A percentile compares a stretch with the other conserved stretches of the same genome.
Evolutionary conservation across 2,797 vertebrate species (phyloP).

Genomic region (Parambassis ranga): DNA sequence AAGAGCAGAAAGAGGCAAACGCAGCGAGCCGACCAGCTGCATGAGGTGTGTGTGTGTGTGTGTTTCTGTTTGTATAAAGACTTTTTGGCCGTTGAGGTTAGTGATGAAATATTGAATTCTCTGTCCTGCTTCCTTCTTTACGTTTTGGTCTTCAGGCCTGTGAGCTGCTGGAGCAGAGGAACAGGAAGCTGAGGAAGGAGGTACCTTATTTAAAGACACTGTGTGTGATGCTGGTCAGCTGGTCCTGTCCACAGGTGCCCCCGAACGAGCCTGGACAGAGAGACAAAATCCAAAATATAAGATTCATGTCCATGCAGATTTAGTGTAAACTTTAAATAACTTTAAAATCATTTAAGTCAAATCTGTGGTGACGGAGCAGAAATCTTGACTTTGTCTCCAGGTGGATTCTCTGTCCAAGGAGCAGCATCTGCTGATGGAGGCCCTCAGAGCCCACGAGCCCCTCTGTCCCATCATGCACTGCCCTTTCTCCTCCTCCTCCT

Average conservation of each 20-base stretch:
- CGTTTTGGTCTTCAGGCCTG: conserved; percentile 88
- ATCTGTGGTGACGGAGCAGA: neutral
- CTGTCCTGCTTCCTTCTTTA: neutral
- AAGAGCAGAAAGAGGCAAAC: conserved; percentile 92
- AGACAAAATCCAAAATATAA: too few species aligned
- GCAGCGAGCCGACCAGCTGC: conserved; percentile 90
- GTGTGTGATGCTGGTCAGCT: neutral
- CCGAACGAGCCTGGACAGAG: too few species aligned
- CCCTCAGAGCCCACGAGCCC: conserved; percentile 86
- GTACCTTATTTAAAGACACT: conserved; percentile 47
- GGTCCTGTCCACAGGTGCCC: too few species aligned
- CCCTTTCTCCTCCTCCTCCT: conserved; percentile 66
- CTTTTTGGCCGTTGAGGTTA: too few species aligned
- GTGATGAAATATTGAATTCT: neutral
- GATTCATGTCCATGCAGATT: too few species aligned
- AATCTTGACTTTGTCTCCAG: conserved; percentile 50
- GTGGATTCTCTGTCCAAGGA: conserved; percentile 85
- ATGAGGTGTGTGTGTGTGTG: conserved; percentile 66
- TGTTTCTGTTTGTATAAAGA: too few species aligned
- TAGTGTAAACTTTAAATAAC: too few species aligned
- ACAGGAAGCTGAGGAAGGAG: conserved; percentile 86
- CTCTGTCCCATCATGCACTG: conserved; percentile 86
- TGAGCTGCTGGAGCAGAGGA: conserved; percentile 89
- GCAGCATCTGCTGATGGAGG: conserved; percentile 85
- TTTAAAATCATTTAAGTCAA: too few species aligned